phyloP scores from a whole-genome alignment of 2,888 invertebrate genomes.

The Selenia dentaria region DNA sequence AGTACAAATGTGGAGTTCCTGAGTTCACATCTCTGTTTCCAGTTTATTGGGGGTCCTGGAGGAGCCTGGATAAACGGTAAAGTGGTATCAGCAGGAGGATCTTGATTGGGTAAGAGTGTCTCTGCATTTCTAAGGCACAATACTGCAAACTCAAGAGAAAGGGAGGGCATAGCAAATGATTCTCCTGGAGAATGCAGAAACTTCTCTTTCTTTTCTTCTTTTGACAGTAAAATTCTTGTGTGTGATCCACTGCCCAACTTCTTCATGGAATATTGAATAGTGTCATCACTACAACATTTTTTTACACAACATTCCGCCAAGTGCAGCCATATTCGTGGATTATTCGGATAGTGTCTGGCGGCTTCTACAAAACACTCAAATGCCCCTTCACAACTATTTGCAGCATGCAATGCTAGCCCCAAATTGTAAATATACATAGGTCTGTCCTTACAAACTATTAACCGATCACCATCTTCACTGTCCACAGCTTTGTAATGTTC shows the following conservation, averaged over 20 bases:
- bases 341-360: conserved; percentile 93
- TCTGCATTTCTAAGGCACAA: conserved; percentile 95
- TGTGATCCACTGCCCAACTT: conserved; percentile 77
- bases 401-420: conserved; percentile 92
- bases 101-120: conserved; percentile 86
- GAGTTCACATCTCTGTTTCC: conserved; percentile 85
- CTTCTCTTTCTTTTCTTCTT: conserved; percentile 65
- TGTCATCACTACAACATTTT: conserved; percentile 85
- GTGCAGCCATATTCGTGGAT: conserved; percentile 95
- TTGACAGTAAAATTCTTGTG: conserved; percentile 65
- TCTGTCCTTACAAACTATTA: conserved; percentile 72
- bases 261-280: conserved; percentile 69
- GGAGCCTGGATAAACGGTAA: conserved; percentile 73
- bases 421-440: conserved; percentile 92
- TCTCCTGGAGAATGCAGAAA: conserved; percentile 81
- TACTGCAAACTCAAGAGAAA: conserved; percentile 95
- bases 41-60: conserved; percentile 86
- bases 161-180: conserved; percentile 93
- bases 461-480: conserved; percentile 66
- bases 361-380: conserved; percentile 96
- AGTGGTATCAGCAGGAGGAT: conserved; percentile 62
- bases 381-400: conserved; percentile 92
- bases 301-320: conserved; percentile 96
- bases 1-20: conserved; percentile 89
- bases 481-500: conserved; percentile 86